Evolutionary conservation across 2,888 invertebrate species (phyloP), one percentile per base, ranked within the genome.

Genomic region (Lasioglossum villosulum): DNA sequence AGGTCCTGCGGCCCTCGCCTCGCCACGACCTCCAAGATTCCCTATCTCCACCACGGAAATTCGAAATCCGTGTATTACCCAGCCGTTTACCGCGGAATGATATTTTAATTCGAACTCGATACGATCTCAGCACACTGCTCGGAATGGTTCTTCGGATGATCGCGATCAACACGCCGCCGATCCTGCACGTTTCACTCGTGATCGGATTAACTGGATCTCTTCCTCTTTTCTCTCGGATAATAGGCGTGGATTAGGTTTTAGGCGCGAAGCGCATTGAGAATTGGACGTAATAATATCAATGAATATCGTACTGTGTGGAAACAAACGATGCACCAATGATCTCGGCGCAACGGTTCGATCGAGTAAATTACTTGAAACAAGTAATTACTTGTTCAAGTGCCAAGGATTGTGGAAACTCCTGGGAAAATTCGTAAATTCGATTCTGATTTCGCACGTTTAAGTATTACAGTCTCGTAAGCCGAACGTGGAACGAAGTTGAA

Each of bases 21-120:
- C 16, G 63, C 59, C 59, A 6, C 30, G 59, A 48, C 66, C 70
- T 63, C 71, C 77, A 70, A 81, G 75, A 80, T 88, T 76, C 48
- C 48, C 73, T 86, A 84, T 89, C 84, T 80, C 27, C 30, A 42
- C 42, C 56, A 70, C 30, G 79, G 78, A 86, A 84, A 85, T 78
- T 80, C 80, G 76, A 90, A 81, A 74, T 82, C 75, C 73, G 45
- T 74, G 80, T 84, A 83, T 81, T 78, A 76, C 73, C 74, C 48
- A 14, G 77, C 37, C 80, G 48, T 83, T 86, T 78, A 76, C 75
- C 48, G 19, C 59, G 3, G 72, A 77, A 78, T 84, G 80, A 86
- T 83, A 75, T 83, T 82, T 86, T 84, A 76, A 87, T 89, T 87
- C 76, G 8, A 12, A 52, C 63, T 75, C 79, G 82, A 83, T 83